Conservation (phyloP, 35 echinoderm and acorn worm genomes). For the Lytechinus pictus region DNA sequence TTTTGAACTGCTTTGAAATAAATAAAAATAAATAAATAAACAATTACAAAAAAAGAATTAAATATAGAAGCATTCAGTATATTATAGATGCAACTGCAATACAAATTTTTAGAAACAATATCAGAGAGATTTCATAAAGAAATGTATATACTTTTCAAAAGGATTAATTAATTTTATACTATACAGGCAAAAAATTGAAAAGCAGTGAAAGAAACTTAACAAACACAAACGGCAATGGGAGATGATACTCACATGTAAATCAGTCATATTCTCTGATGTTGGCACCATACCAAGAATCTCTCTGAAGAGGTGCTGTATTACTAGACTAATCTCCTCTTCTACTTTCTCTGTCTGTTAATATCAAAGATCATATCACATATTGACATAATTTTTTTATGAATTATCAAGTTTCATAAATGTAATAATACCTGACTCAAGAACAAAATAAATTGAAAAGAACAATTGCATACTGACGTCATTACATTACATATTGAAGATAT, state of each 20-base stretch:
- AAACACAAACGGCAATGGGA: neutral
- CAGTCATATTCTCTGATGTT: conserved; percentile 23
- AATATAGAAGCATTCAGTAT: no score
- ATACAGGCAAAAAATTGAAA: no score
- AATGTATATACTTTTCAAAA: no score
- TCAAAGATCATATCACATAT: conserved; percentile 13
- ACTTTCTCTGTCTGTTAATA: conserved; percentile 56
- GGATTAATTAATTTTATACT: no score
- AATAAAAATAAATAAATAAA: neutral
- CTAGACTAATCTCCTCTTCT: conserved; percentile 54
- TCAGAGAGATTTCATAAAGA: no score
- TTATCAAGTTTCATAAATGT: no score
- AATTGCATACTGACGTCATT: no score
- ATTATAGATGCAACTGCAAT: no score
- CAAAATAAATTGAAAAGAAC: no score
- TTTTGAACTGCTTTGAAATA: neutral
- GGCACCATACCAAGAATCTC: conserved; percentile 50
- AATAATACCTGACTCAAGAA: no score
- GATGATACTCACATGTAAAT: conserved; percentile 49
- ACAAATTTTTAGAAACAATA: no score
- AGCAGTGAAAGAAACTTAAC: neutral
- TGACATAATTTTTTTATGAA: neutral
- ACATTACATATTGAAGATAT: no score
- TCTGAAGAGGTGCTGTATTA: conserved; percentile 51
- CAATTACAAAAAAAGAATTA: neutral